Conservation (phyloP, 2,888 invertebrate species). For the Drosophila fungiperda region DNA sequence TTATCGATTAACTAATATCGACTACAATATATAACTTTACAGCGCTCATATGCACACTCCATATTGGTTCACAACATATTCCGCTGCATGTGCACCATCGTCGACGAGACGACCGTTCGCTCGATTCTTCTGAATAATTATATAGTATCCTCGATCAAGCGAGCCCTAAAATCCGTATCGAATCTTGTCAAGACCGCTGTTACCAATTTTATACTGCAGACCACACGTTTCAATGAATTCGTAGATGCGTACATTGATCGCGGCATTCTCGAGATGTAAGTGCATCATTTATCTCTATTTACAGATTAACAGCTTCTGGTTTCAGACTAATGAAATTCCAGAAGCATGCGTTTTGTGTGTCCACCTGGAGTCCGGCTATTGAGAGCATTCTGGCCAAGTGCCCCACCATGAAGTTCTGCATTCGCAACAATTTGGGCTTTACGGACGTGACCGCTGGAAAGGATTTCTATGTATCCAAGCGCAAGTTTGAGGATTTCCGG, state of each 20-base stretch:
- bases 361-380: constrained; percentile 88
- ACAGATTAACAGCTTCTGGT: neutral
- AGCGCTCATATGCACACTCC: constrained; percentile 71
- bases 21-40: neutral
- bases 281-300: neutral
- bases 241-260: constrained; percentile 74
- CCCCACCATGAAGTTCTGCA: constrained; percentile 88
- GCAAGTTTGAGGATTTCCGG: constrained; percentile 75
- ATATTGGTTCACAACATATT: constrained; percentile 78
- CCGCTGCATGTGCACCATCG: constrained; percentile 79
- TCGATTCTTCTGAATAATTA: constrained; percentile 52
- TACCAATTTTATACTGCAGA: constrained; percentile 82
- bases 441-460: constrained; percentile 86
- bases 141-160: constrained; percentile 73
- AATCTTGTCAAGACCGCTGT: constrained; percentile 79
- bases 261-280: constrained; percentile 80
- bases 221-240: constrained; percentile 75
- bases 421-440: constrained; percentile 87
- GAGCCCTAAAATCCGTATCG: constrained; percentile 75
- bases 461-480: constrained; percentile 80
- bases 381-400: constrained; percentile 87
- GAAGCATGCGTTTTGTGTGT: constrained; percentile 83
- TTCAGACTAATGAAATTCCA: constrained; percentile 75
- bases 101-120: constrained; percentile 70
- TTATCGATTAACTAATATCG: neutral